These are phyloP conservation scores for Lophochroa leadbeateri DNA, from an alignment of 2,113 vertebrate species.

Conservation along the genomic window DNA sequence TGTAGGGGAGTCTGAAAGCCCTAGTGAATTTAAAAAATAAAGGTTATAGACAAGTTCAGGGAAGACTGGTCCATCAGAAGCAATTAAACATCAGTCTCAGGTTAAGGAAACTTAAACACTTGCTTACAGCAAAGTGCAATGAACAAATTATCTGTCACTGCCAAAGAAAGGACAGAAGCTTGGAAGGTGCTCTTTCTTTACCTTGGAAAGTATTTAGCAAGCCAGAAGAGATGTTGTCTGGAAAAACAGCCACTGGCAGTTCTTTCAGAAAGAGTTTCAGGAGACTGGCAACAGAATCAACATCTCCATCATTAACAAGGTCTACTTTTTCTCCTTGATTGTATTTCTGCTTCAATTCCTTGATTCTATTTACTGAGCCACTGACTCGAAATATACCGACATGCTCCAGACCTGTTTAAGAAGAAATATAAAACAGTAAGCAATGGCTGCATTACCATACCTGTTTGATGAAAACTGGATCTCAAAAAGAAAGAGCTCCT, in stretches of 20 bases:
- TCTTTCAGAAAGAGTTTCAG: conserved; percentile 85
- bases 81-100: not conserved
- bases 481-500: not conserved
- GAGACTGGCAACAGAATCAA: conserved; percentile 80
- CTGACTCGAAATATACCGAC: conserved; percentile 78
- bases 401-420: conserved; percentile 73
- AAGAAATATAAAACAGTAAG: not conserved
- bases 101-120: not conserved
- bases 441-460: not conserved
- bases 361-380: conserved; percentile 74
- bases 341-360: conserved; percentile 75
- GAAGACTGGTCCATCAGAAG: not conserved
- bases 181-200: not conserved
- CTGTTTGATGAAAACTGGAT: not conserved
- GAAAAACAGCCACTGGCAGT: conserved; percentile 78
- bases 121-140: not conserved
- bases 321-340: conserved; percentile 74
- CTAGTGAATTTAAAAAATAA: not conserved
- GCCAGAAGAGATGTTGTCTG: conserved; percentile 59
- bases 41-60: not conserved
- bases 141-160: not conserved
- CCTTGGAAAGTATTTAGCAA: conserved; percentile 73
- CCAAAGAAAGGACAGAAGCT: not conserved
- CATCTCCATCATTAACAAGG: conserved; percentile 73
- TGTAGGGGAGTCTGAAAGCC: not conserved